These are phyloP conservation scores for Epinephelus moara DNA, from an alignment of 2,113 vertebrate species.

Conservation along the genomic window DNA sequence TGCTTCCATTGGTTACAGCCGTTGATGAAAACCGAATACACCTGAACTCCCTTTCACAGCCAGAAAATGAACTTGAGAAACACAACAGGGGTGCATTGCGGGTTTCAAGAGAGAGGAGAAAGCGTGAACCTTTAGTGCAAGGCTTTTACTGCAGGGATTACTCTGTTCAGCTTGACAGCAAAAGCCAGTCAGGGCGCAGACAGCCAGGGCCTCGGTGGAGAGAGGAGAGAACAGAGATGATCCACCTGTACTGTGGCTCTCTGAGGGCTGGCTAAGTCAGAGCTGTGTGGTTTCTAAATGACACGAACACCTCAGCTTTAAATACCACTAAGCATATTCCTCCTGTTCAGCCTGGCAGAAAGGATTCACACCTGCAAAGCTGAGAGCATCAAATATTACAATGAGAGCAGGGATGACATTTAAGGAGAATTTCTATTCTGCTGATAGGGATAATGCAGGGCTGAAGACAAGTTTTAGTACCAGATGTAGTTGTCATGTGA, in stretches of 20 bases:
- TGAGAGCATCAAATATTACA: conserved; percentile 44
- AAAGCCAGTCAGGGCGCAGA: conserved; percentile 67
- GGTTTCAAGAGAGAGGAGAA: conserved; percentile 58
- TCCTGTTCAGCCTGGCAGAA: conserved; percentile 56
- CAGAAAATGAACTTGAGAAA: conserved; percentile 65
- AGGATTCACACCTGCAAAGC: conserved; percentile 61
- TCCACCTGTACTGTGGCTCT: conserved; percentile 72
- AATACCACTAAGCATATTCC: conserved; percentile 58
- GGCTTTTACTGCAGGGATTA: conserved; percentile 72
- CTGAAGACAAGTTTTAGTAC: conserved; percentile 44
- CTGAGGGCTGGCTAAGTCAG: conserved; percentile 67
- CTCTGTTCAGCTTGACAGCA: conserved; percentile 60
- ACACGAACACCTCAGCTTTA: conserved; percentile 67
- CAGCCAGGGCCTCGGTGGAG: conserved; percentile 55
- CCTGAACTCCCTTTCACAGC: conserved; percentile 57
- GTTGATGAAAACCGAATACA: conserved; percentile 58
- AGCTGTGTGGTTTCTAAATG: conserved; percentile 71
- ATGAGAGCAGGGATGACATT: conserved; percentile 58
- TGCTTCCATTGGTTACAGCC: conserved; percentile 53
- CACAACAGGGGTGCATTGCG: conserved; percentile 31
- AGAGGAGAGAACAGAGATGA: conserved; percentile 67
- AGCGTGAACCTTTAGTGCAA: conserved; percentile 57
- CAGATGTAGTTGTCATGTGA: conserved; percentile 61
- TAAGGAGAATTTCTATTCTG: conserved; percentile 31
- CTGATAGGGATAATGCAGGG: conserved; percentile 40